Evolutionary conservation across 2,113 vertebrate genomes (phyloP).

Genomic region (Naja naja): DNA sequence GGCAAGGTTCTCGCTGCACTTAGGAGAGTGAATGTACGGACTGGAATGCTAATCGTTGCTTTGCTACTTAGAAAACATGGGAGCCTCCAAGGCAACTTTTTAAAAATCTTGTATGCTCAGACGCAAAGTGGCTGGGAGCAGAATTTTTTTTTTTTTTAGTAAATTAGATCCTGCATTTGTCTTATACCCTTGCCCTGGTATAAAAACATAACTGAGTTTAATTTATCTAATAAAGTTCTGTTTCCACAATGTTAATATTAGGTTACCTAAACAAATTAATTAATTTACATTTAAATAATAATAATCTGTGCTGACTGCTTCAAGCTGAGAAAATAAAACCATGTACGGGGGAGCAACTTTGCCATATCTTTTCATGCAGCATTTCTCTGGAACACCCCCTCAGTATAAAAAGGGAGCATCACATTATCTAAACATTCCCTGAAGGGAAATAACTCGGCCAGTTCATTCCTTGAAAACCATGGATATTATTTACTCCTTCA

Average conservation of each 20-base stretch:
- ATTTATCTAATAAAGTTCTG: neutral
- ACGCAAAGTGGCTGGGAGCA: neutral
- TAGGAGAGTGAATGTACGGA: neutral
- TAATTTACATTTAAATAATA: neutral
- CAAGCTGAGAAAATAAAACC: neutral
- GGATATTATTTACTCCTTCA: slow-evolving; percentile 19
- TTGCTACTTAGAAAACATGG: neutral
- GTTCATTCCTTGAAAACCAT: slow-evolving; percentile 10
- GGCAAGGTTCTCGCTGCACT: neutral
- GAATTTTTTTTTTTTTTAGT: neutral
- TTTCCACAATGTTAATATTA: neutral
- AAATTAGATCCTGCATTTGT: neutral
- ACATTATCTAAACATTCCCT: slow-evolving; percentile 22
- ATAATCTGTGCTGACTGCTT: neutral
- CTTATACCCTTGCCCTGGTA: neutral
- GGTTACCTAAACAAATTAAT: neutral
- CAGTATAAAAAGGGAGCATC: slow-evolving; percentile 10
- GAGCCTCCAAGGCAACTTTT: neutral
- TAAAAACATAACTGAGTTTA: neutral
- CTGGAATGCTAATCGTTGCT: neutral
- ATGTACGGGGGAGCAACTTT: neutral
- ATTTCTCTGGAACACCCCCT: neutral
- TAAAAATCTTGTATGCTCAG: neutral
- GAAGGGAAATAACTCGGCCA: slow-evolving; percentile 21
- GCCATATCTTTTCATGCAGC: slow-evolving; percentile 23